Percentiles rank a stretch among this genome's conserved stretches.
phyloP scores from a whole-genome alignment of 2,797 vertebrate species.

The Mormyrops boulengeri region DNA sequence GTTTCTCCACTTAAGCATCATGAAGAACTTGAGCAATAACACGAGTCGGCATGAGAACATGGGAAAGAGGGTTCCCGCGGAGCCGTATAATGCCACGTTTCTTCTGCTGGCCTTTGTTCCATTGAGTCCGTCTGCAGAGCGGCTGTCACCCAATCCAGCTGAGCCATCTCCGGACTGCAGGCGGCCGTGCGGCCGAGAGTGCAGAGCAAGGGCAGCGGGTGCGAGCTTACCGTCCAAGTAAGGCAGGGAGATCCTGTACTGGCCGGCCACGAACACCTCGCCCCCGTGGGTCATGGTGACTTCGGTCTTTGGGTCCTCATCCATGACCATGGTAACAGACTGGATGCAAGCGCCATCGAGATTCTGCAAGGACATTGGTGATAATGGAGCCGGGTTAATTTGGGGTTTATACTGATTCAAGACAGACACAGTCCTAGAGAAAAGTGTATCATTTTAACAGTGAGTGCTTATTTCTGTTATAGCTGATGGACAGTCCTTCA shows the following conservation, averaged over 20 bases:
- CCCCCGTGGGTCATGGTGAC: constrained; percentile 84
- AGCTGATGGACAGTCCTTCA: not conserved
- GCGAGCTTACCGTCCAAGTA: constrained; percentile 78
- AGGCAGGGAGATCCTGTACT: constrained; percentile 85
- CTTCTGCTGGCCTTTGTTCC: constrained; percentile 22
- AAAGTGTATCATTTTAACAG: not conserved
- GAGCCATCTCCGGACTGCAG: constrained; percentile 27
- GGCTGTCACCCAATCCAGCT: constrained; percentile 44
- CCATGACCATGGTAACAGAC: constrained; percentile 78
- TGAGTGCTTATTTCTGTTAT: not conserved
- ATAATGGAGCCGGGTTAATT: not conserved
- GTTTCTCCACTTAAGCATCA: not conserved
- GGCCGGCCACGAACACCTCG: constrained; percentile 81
- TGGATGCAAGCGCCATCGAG: constrained; percentile 88
- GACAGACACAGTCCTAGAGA: constrained; percentile 6
- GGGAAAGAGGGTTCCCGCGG: constrained; percentile 22
- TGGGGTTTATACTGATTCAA: constrained; percentile 19
- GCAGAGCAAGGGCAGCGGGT: constrained; percentile 29
- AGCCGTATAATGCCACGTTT: constrained; percentile 37
- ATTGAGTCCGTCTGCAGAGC: constrained; percentile 22
- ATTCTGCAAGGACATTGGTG: constrained; percentile 63
- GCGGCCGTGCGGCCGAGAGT: constrained; percentile 18
- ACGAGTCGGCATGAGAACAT: constrained; percentile 28
- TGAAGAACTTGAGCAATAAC: constrained; percentile 25
- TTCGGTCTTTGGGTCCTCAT: constrained; percentile 85